phyloP scores from a whole-genome alignment of 2,888 invertebrate genomes.

The Anthrax anthrax region DNA sequence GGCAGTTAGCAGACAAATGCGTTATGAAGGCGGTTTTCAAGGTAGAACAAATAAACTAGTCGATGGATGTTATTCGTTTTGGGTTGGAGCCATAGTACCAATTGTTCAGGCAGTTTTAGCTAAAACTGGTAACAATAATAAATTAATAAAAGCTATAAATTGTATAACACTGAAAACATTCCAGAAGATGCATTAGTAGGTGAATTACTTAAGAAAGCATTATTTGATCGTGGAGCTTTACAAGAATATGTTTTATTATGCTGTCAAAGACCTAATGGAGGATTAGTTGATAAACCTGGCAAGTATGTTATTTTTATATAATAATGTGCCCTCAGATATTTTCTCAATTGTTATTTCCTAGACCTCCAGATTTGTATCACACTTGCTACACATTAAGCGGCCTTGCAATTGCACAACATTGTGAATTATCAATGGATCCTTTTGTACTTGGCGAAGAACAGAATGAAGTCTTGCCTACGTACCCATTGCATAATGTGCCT shows the following conservation, averaged over 20 bases:
- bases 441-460: conserved; percentile 47
- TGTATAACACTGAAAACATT: too few relatives aligned
- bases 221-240: conserved; percentile 75
- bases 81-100: conserved; percentile 91
- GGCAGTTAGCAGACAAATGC: conserved; percentile 84
- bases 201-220: conserved; percentile 19
- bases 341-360: conserved; percentile 28
- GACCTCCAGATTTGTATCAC: conserved; percentile 84
- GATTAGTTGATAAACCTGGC: conserved; percentile 90
- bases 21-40: conserved; percentile 90
- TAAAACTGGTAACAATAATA: conserved; percentile 34
- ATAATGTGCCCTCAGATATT: neutral
- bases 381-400: conserved; percentile 95
- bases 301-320: conserved; percentile 45
- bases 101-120: conserved; percentile 62
- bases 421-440: conserved; percentile 33
- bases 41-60: conserved; percentile 97
- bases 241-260: conserved; percentile 92
- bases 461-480: conserved; percentile 61
- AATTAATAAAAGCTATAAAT: too few relatives aligned
- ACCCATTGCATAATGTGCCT: conserved; percentile 72
- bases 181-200: too few relatives aligned
- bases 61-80: conserved; percentile 97
- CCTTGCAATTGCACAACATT: conserved; percentile 80
- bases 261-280: conserved; percentile 78